Evolutionary conservation across 2,888 invertebrate genomes (phyloP).

Genomic region (Emmelina monodactyla): DNA sequence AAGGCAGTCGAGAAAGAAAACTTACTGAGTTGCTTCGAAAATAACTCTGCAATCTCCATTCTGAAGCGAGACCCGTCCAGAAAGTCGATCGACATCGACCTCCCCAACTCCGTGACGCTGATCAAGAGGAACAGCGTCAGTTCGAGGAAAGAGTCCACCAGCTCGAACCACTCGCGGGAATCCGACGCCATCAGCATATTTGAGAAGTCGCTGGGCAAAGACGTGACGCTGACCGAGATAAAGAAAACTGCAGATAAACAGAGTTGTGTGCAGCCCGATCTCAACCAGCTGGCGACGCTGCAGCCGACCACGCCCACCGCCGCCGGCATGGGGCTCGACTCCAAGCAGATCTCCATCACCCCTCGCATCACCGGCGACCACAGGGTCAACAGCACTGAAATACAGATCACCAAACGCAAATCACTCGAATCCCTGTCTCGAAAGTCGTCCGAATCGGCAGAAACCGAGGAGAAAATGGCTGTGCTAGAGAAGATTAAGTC

Average conservation of each 20-base stretch:
- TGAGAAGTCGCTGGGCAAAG: constrained; percentile 57
- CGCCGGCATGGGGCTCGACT: constrained; percentile 35
- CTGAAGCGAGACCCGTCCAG: constrained; percentile 56
- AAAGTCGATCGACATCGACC: constrained; percentile 53
- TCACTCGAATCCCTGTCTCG: constrained; percentile 37
- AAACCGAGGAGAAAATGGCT: constrained; percentile 34
- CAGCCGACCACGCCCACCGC: constrained; percentile 36
- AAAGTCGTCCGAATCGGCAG: constrained; percentile 39
- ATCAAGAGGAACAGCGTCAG: constrained; percentile 56
- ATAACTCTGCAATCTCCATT: constrained; percentile 61
- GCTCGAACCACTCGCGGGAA: constrained; percentile 53
- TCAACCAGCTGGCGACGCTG: constrained; percentile 47
- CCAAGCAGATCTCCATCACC: constrained; percentile 51
- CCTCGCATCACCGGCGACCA: constrained; percentile 33
- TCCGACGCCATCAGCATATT: constrained; percentile 59
- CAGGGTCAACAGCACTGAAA: constrained; percentile 27
- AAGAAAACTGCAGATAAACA: constrained; percentile 52
- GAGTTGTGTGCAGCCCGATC: constrained; percentile 29
- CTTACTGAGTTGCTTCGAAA: constrained; percentile 58
- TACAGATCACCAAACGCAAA: constrained; percentile 35
- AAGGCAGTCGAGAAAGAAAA: constrained; percentile 53
- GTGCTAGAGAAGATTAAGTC: constrained; percentile 43
- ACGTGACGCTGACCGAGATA: constrained; percentile 57
- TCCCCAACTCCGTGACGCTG: constrained; percentile 54
- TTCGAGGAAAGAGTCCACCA: constrained; percentile 55